Evolutionary conservation across 2,113 vertebrate species (phyloP), one percentile per base, ranked within the genome.

Genomic region (Electrona antarctica): DNA sequence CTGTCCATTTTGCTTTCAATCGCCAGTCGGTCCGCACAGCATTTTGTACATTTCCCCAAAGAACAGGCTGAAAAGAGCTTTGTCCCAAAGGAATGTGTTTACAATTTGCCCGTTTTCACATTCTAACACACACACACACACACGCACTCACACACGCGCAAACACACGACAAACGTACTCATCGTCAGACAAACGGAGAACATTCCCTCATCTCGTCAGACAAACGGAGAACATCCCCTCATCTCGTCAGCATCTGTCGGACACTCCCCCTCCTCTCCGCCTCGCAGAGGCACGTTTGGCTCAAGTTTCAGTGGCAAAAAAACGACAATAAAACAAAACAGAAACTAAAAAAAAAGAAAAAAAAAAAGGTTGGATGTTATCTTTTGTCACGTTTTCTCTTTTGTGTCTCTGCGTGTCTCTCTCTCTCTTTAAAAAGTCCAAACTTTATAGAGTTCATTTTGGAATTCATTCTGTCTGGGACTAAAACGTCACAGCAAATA

Each of bases 391-490:
- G 71, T 78, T 33, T 47, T 47, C 64, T 80, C 80, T 74, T 62
- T 9, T 72, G 14, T 64, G 50, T 47, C 28, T 55, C 60, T 60
- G 58, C 49, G 52, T 63, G 57, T 65, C 50, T 58, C 51, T 59
- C 70, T 79, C 33, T 41, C 33, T 41, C 3, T 78, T 81, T 77
- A 63, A 68, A 55, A 90, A 90, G 85, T 92, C 95, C 95, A 97
- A 96, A 97, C 95, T 95, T 65, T 66, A 72, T 69, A 96, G 94
- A 97, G 95, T 95, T 95, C 95, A 94, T 89, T 85, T 98, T 97
- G 96, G 96, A 97, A 97, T 98, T 98, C 96, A 97, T 98, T 98
- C 96, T 95, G 95, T 96, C 96, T 98, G 98, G 96, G 97, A 98
- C 97, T 98, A 98, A 99, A 99, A 98, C 97, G 98, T 98, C 98